A percentile compares a stretch with the other conserved stretches of the same genome.
Evolutionary conservation across 1,140 invertebrate genomes (phyloP).

Genomic region (Ridgeia piscesae): DNA sequence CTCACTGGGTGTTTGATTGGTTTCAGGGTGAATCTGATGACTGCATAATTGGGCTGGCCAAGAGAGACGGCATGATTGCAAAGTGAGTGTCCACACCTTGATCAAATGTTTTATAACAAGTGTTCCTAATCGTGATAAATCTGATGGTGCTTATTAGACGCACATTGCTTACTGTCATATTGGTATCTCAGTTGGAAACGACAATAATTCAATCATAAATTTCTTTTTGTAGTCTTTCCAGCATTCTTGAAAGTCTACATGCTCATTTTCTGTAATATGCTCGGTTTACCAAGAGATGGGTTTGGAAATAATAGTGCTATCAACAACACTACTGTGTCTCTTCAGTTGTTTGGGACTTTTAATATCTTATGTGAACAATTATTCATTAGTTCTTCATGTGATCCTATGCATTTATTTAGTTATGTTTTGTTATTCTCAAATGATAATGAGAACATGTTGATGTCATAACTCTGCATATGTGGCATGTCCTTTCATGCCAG

Average conservation of each 20-base stretch:
- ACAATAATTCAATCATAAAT: neutral
- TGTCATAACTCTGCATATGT: no score
- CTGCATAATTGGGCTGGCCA: conserved; percentile 89
- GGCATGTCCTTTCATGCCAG: no score
- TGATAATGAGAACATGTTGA: no score
- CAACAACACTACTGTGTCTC: no score
- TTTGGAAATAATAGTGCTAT: neutral
- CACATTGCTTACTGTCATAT: neutral
- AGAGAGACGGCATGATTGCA: conserved; percentile 88
- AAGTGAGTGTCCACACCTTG: conserved; percentile 59
- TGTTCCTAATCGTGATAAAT: neutral
- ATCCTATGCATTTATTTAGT: no score
- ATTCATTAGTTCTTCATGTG: no score
- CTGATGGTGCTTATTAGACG: neutral
- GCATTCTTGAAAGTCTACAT: neutral
- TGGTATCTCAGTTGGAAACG: neutral
- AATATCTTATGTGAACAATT: no score
- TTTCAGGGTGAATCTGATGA: conserved; percentile 94
- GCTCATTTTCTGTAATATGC: neutral
- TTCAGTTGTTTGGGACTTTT: no score
- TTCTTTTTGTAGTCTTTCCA: neutral
- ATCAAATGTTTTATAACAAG: neutral
- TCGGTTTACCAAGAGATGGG: neutral
- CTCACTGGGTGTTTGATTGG: conserved; percentile 25
- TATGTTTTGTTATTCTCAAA: no score